These are phyloP conservation scores for Phthorimaea operculella DNA, from an alignment of 1,140 invertebrate genomes.

Conservation along the genomic window DNA sequence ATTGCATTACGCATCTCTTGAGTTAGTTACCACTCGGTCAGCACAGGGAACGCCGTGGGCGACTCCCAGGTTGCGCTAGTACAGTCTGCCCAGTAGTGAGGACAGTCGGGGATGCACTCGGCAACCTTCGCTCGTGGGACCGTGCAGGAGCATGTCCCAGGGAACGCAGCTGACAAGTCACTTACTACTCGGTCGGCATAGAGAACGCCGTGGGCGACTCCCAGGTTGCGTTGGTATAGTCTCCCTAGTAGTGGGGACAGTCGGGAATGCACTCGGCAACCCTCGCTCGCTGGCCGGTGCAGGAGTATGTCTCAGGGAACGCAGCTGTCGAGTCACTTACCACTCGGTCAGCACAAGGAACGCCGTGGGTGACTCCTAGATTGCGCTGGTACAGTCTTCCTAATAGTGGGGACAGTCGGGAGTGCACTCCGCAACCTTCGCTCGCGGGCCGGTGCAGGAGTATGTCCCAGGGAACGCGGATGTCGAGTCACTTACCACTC, in stretches of 20 bases:
- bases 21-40: no score
- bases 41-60: no score
- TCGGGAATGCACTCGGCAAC: slow-evolving; percentile 5
- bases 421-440: slow-evolving; percentile 13
- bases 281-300: slow-evolving; percentile 19
- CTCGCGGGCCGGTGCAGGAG: slow-evolving; percentile 20
- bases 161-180: no score
- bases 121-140: no score
- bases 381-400: slow-evolving; percentile 21
- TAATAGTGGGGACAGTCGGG: slow-evolving; percentile 12
- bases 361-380: no score
- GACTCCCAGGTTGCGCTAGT: slow-evolving; percentile 22
- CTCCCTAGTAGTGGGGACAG: slow-evolving; percentile 11
- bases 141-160: no score
- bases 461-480: slow-evolving; percentile 17
- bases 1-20: no score
- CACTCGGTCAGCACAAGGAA: no score
- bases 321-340: no score
- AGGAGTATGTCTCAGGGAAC: slow-evolving; percentile 20
- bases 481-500: no score
- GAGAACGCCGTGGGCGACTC: slow-evolving; percentile 1
- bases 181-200: slow-evolving; percentile 11
- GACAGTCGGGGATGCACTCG: slow-evolving; percentile 9
- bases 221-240: slow-evolving; percentile 26
- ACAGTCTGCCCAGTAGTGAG: slow-evolving; percentile 13